Base-by-base conservation (phyloP, 1,140 invertebrate genomes). In the Uloborus diversus region DNA sequence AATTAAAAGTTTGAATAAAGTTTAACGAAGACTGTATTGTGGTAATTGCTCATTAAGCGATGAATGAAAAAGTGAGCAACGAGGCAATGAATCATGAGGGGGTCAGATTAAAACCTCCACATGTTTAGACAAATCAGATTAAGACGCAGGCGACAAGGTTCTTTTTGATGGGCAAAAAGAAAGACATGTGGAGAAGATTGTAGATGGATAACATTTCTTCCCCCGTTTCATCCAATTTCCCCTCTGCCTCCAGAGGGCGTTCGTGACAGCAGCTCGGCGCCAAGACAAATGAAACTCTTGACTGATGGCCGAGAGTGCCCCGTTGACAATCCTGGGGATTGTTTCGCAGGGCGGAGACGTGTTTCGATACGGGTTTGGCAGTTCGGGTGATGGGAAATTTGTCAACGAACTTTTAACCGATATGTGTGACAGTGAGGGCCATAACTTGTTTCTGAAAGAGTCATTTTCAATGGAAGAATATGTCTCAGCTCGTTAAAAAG, bases 51-150 rank as follows among this genome's bases (percentile, higher is more conserved):
- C n/a, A n/a, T n/a, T n/a, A n/a, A n/a, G n/a, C n/a, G n/a, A n/a
- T n/a, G n/a, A n/a, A n/a, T n/a, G n/a, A n/a, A n/a, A n/a, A n/a
- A n/a, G n/a, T n/a, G n/a, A n/a, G n/a, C n/a, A n/a, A n/a, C 11
- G 17, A 59, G 69, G 59, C 53, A 59, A 37, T 71, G 53, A 71
- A 14, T 42, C 53, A 71, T 71, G 69, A 28, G 35, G 70, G 17
- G 9, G 32, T 49, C 51, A 47, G 56, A 73, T 62, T 73, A 62
- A 62, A 73, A 73, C 56, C 56, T 73, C 70, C 25, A 62, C 56
- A 62, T 73, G 70, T 73, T 73, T 73, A 73, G 70, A 73, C 70
- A 73, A 73, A 73, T 73, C 70, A 73, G 70, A 62, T 73, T 62
- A 73, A 73, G 57, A 73, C 49, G 37, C n/a, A 11, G 37, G 25